phyloP scores from a whole-genome alignment of 2,113 vertebrate species.

The Hydrochoerus hydrochaeris region DNA sequence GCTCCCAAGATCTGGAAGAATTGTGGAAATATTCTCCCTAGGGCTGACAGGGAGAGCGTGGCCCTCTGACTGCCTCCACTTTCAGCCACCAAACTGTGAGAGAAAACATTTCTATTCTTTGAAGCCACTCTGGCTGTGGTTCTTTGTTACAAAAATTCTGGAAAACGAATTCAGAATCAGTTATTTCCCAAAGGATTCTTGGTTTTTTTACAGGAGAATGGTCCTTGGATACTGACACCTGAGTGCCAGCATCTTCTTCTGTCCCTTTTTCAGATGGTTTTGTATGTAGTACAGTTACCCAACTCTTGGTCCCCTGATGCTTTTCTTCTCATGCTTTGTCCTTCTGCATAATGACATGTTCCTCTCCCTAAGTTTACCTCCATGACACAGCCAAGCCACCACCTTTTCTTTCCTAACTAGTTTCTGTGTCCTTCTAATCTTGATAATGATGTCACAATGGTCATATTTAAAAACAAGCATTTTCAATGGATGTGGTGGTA shows the following conservation, averaged over 20 bases:
- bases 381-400: accelerated
- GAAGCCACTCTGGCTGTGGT: background rate
- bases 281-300: background rate
- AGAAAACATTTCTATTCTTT: background rate
- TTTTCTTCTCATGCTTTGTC: background rate
- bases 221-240: background rate
- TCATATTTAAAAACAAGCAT: background rate
- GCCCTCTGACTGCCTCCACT: too few relatives aligned
- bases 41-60: background rate
- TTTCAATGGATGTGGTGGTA: background rate
- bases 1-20: background rate
- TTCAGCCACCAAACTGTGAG: background rate
- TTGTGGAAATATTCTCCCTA: background rate
- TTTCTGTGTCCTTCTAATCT: background rate
- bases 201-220: background rate
- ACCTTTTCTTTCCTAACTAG: background rate
- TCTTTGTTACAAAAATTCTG: background rate
- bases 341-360: background rate
- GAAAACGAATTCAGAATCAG: background rate
- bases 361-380: background rate
- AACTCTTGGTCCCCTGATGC: background rate
- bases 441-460: background rate
- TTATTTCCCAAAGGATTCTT: background rate
- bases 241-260: background rate
- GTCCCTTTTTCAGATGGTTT: too few relatives aligned